Base-by-base conservation (phyloP, 2,888 invertebrate species). In the Volucella inflata region DNA sequence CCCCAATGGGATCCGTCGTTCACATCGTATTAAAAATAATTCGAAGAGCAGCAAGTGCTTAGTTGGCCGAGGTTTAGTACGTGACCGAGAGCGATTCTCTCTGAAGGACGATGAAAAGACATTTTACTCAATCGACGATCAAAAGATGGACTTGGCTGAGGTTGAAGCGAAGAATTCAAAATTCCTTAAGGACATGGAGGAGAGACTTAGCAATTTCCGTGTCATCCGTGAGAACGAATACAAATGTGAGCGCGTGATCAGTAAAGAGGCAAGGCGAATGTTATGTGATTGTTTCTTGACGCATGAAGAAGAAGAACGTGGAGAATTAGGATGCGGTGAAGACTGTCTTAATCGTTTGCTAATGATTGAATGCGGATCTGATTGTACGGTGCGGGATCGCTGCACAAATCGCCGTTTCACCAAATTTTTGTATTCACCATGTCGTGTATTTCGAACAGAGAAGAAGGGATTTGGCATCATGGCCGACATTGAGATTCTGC, bases 381-480 rank as follows among this genome's bases (percentile, higher is more conserved):
- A 97, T 89, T 99, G 99, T 93, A 95, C 96, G 67, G 96, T 98
- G 48, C 96, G 96, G 6, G 96, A 97, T 68, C 94, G 96, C 78
- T 99, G 99, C 93, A 97, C 98, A 1, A 99, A 99, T 91, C 97
- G 97, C 93, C 94, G 97, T 87, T 99, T 99, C 92, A 98, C 98
- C 91, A 96, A 95, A 91, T 95, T 94, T 87, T 95, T 97, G 87
- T 97, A 97, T 93, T 96, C 97, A 0, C 94, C 95, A 21, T 95
- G 98, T 60, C 96, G 96, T 90, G 96, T 97, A n/a, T 96, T 97
- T 90, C 95, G 95, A 91, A 98, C 99, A 3, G 97, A 97, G 67
- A 97, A 96, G 90, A 99, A 99, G 91, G 99, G 99, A 0, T 97
- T 97, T 92, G 99, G 99, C 14, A 94, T 99, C 40, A 94, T 96